Percentiles rank a stretch among this genome's conserved stretches.
Evolutionary conservation across 23 tunicate species (phyloP).

Genomic region (Oikopleura dioica): DNA sequence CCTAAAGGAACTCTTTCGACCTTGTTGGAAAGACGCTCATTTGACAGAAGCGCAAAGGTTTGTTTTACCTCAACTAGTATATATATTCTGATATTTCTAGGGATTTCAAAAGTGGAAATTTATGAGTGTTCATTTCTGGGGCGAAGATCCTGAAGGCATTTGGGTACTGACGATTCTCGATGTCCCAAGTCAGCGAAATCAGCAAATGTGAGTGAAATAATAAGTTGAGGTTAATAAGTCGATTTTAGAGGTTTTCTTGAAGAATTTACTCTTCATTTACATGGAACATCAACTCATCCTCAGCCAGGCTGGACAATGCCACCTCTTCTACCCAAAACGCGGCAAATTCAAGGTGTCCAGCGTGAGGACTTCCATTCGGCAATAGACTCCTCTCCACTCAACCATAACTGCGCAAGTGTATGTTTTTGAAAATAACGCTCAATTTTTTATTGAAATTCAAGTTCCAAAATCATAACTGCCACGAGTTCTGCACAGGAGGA

Average conservation of each 20-base stretch:
- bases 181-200: background rate
- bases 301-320: slow-evolving; percentile 28
- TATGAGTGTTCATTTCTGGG: slow-evolving; percentile 98
- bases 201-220: background rate
- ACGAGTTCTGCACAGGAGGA: slow-evolving; percentile 41
- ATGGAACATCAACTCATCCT: slow-evolving; percentile 44
- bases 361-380: no score
- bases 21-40: slow-evolving; percentile 43
- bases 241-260: slow-evolving; percentile 14
- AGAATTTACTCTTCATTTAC: slow-evolving; percentile 40
- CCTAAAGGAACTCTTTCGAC: slow-evolving; percentile 69
- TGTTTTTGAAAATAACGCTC: background rate
- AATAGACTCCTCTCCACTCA: no score
- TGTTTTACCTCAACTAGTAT: background rate
- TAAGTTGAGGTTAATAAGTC: background rate
- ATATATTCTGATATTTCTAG: no score
- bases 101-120: slow-evolving; percentile 78
- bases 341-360: background rate
- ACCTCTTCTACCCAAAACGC: background rate
- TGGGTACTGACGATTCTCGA: slow-evolving; percentile 46
- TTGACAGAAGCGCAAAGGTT: background rate
- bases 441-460: slow-evolving; percentile 18
- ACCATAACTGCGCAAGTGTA: no score
- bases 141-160: slow-evolving; percentile 83
- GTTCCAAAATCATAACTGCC: slow-evolving; percentile 46